Evolutionary conservation across 2,888 invertebrate species (phyloP).

Genomic region (Leistus spinibarbis): DNA sequence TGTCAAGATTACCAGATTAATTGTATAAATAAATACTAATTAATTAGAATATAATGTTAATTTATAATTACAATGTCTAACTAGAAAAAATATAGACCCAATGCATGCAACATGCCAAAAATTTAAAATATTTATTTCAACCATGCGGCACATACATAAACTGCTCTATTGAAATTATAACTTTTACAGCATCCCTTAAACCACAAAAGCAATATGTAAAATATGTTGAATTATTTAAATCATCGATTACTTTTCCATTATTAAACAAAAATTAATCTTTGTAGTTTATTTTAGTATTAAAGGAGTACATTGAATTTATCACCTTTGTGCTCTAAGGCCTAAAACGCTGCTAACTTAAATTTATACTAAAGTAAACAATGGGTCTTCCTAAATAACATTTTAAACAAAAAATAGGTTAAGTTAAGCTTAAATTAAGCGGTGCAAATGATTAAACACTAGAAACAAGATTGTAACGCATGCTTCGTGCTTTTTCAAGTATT

Average conservation of each 20-base stretch:
- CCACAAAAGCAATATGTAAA: no score
- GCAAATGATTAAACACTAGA: neutral
- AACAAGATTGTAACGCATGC: conserved; percentile 61
- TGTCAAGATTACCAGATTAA: conserved; percentile 23
- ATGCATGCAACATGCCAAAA: conserved; percentile 19
- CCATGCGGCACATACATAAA: neutral
- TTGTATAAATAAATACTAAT: conserved; percentile 3
- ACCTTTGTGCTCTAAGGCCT: no score
- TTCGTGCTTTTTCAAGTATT: conserved; percentile 62
- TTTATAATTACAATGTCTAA: conserved; percentile 29
- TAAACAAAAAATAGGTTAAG: no score
- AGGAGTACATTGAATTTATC: no score
- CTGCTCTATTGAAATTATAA: neutral
- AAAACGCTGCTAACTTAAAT: no score
- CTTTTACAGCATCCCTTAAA: neutral
- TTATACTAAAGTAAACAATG: no score
- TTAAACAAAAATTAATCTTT: no score
- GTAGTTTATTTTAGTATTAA: no score
- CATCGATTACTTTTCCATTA: no score
- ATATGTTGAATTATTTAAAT: no score
- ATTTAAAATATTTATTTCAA: neutral
- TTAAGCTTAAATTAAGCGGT: neutral
- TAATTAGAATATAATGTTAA: conserved; percentile 36
- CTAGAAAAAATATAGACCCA: conserved; percentile 15
- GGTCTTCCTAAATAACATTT: no score